These are phyloP conservation scores for Xenentodon cancila DNA, from an alignment of 2,797 vertebrate genomes.

Conservation along the genomic window DNA sequence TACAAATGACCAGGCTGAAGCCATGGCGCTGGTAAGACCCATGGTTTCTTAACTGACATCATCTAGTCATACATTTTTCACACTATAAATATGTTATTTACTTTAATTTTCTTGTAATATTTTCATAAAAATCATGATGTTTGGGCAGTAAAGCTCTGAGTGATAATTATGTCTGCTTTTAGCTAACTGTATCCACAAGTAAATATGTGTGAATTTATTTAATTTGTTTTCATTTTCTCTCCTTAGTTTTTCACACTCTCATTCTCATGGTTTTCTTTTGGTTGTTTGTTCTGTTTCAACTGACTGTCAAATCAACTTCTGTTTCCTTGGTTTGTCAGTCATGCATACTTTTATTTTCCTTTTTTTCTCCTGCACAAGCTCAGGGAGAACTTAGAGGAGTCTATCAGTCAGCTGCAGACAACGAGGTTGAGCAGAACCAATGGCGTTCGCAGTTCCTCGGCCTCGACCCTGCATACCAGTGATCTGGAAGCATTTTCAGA, in stretches of 20 bases:
- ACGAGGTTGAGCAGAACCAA: constrained; percentile 79
- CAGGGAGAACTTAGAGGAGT: constrained; percentile 91
- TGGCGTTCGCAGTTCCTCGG: constrained; percentile 80
- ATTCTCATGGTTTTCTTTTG: not conserved
- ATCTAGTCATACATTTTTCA: not conserved
- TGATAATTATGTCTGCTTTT: too few relatives aligned
- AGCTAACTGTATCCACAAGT: too few relatives aligned
- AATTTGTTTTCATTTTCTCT: too few relatives aligned
- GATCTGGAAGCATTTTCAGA: constrained; percentile 83
- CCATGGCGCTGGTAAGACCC: constrained; percentile 86
- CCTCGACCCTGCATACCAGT: constrained; percentile 87
- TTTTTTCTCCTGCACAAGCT: constrained; percentile 74
- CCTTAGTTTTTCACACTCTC: not conserved
- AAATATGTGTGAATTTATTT: too few relatives aligned
- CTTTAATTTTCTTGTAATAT: not conserved
- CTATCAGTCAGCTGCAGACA: constrained; percentile 88
- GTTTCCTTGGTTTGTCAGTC: not conserved
- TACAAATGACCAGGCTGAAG: constrained; percentile 87
- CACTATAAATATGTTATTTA: not conserved
- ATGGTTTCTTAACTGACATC: not conserved
- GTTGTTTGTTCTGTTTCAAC: not conserved
- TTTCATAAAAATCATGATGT: too few relatives aligned
- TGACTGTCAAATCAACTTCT: not conserved
- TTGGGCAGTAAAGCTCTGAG: too few relatives aligned
- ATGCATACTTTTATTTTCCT: not conserved